Base-by-base conservation (phyloP, 2,888 invertebrate species). In the Thecophora atra region DNA sequence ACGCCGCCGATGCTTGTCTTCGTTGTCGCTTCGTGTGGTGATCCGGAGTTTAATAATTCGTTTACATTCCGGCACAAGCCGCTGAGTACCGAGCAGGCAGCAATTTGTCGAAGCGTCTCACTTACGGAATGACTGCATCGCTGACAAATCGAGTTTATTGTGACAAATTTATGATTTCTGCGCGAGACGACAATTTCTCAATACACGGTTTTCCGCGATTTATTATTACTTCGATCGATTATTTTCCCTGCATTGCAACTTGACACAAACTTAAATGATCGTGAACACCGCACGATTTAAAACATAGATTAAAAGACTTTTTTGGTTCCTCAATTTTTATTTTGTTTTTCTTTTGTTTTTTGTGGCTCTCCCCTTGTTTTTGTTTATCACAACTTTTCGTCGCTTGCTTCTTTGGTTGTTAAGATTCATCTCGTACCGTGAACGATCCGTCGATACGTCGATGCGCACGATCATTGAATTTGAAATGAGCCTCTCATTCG, bases 141-240 rank as follows among this genome's bases (percentile, higher is more conserved):
- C 63, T 75, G 73, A 72, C 73, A 71, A 71, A 71, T 69, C 71
- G 66, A 30, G 67, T 37, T 47, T 17, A 66, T 54, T 73, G 70
- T 71, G 71, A 73, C 71, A 71, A 73, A 73, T 73, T 71, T 73
- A 73, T 73, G 71, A 73, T 71, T 56, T 68, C 67, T 73, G 71
- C 64, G 68, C 71, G 51, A 63, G 52, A 51, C 24, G 42, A 63
- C 37, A n/a, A 56, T 19, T 19, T 64, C 42, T 54, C n/a, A 4
- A 54, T 64, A 42, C 24, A 65, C 28, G 11, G 17, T 24, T 64
- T 37, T 26, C 26, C 47, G 5, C 24, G 47, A 19, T 62, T 54
- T 54, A 21, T 54, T 21, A 21, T 54, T 52, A 15, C n/a, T 54
- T 51, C 17, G 6, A n/a, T 60, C n/a, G 30, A 54, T 30, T 58